Percentiles rank a stretch among this genome's conserved stretches.
These are phyloP conservation scores for Diaperis boleti DNA, from an alignment of 2,888 invertebrate species.

Conservation along the genomic window DNA sequence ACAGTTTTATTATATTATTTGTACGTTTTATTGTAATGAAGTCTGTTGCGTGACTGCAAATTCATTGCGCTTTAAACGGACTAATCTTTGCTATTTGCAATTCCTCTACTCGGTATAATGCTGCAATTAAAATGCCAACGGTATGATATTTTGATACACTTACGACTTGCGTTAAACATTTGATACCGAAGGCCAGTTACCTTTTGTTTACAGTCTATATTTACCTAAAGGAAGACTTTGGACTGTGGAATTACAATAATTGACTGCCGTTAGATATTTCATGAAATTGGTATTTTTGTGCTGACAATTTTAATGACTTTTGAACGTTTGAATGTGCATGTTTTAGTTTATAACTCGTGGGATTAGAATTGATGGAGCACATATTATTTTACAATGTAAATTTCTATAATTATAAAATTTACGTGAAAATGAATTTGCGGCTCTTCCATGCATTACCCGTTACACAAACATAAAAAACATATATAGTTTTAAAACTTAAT, in stretches of 20 bases:
- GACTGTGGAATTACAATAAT: constrained; percentile 6
- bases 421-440: no score
- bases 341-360: no score
- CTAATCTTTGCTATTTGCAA: constrained; percentile 4
- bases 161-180: constrained; percentile 12
- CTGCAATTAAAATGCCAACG: constrained; percentile 28
- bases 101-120: constrained; percentile 1
- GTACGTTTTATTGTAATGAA: neutral
- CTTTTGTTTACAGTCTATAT: constrained; percentile 25
- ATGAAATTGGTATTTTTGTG: neutral
- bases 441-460: no score
- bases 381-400: no score
- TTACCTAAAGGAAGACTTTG: constrained; percentile 19
- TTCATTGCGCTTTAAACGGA: constrained; percentile 1
- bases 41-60: constrained; percentile 9
- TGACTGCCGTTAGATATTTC: neutral
- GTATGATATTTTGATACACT: constrained; percentile 28
- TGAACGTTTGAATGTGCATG: no score
- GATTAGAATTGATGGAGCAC: no score
- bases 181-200: constrained; percentile 28
- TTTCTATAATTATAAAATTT: no score
- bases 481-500: no score
- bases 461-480: no score
- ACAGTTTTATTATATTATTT: constrained; percentile 12
- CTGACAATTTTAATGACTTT: neutral